Evolutionary conservation across 2,888 invertebrate genomes (phyloP).

Genomic region (Sarcophaga caerulescens): DNA sequence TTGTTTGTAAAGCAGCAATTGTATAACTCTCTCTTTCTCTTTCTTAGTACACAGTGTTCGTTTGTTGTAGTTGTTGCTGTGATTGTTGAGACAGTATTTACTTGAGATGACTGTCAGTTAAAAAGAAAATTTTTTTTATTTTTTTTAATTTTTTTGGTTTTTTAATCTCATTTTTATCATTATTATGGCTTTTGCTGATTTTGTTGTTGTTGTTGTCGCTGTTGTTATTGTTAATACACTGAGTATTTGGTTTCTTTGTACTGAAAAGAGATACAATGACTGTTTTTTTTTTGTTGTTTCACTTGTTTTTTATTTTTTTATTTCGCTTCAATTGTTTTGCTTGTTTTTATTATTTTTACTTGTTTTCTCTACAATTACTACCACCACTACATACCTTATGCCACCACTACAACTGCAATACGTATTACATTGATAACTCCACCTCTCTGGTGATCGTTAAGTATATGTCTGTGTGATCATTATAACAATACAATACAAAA

Average conservation of each 20-base stretch:
- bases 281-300: slow-evolving; percentile 23
- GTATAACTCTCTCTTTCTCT: background rate
- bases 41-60: background rate
- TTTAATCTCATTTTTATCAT: slow-evolving; percentile 7
- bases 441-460: slow-evolving; percentile 39
- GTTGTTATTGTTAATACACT: background rate
- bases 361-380: background rate
- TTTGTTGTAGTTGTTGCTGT: background rate
- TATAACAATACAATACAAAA: background rate
- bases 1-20: background rate
- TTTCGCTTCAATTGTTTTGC: slow-evolving; percentile 31
- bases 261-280: slow-evolving; percentile 53
- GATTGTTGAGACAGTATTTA: background rate
- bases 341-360: slow-evolving; percentile 11
- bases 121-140: slow-evolving; percentile 5
- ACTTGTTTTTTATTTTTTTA: background rate
- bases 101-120: slow-evolving; percentile 32
- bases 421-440: slow-evolving; percentile 47
- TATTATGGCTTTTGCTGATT: slow-evolving; percentile 19
- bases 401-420: background rate
- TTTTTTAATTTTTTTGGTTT: too few relatives aligned
- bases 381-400: slow-evolving; percentile 1
- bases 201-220: slow-evolving; percentile 30
- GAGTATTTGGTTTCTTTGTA: slow-evolving; percentile 6
- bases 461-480: background rate